A percentile compares a stretch with the other conserved stretches of the same genome.
phyloP scores from a whole-genome alignment of 2,797 vertebrate genomes.

The Hydrophis major region DNA sequence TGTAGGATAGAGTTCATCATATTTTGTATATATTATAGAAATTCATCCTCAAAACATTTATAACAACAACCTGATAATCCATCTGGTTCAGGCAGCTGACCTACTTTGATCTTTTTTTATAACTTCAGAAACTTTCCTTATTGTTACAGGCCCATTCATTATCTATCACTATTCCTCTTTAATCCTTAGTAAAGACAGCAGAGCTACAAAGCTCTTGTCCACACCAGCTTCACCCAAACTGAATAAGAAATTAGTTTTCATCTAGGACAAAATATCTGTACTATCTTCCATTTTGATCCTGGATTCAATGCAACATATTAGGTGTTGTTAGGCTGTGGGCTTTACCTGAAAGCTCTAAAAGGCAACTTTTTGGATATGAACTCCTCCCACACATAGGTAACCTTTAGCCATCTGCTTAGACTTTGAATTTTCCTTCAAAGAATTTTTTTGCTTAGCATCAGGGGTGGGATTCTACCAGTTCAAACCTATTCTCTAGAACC shows the following conservation, averaged over 20 bases:
- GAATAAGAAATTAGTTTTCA: background rate
- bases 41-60: too few species aligned
- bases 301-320: background rate
- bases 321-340: background rate
- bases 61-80: background rate
- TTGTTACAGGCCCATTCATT: background rate
- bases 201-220: background rate
- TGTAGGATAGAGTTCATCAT: too few species aligned
- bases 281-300: background rate
- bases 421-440: background rate
- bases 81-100: background rate
- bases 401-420: background rate
- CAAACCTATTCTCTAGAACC: too few species aligned
- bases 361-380: background rate
- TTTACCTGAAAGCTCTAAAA: background rate
- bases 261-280: background rate
- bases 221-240: background rate
- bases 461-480: too few species aligned
- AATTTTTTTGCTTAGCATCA: background rate
- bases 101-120: background rate
- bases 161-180: background rate
- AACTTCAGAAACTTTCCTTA: background rate
- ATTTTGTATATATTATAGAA: too few species aligned
- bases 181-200: background rate
- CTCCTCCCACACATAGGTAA: background rate